Base-by-base conservation (phyloP, 2,113 vertebrate genomes). In the Pterocles orientalis region DNA sequence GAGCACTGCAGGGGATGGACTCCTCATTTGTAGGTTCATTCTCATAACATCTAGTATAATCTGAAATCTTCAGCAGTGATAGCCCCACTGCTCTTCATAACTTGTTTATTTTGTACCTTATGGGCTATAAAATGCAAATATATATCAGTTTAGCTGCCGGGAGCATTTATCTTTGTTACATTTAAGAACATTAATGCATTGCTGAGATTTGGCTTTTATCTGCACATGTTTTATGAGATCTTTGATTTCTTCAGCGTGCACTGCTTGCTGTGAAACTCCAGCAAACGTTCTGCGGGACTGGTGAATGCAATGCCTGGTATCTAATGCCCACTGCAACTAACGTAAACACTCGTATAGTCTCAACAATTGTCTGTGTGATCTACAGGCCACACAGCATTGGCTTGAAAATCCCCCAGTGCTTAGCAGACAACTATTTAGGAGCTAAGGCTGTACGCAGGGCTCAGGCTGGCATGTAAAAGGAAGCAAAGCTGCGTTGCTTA, bases 121-220 rank as follows among this genome's bases (percentile, higher is more conserved):
- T 0, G 0, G 36, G 14, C 72, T 64, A 76, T 23, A 53, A 84
- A 90, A 82, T 39, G 29, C 53, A 92, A 75, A 71, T 23, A 47
- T 3, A 13, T 50, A 53, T n/a, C 79, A 61, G 28, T 71, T 92
- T 82, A 95, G 53, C 57, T 88, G 43, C 66, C 1, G 0, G 34
- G 21, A 90, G 6, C 48, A 87, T 18, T 14, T n/a, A 65, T 53
- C 56, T 73, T 36, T 75, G 58, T 53, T 89, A 88, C 72, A 60
- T 78, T 83, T 75, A 73, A 91, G 64, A 85, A 48, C 48, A 71
- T 31, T 5, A 86, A 61, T 0, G 0, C 48, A 57, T 65, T 66
- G 77, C 10, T 72, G 82, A 94, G 73, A 92, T 76, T 60, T 90
- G 82, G 56, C 60, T 93, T 92, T 96, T 50, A 88, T 65, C 68